Conservation (phyloP, 2,888 invertebrate species). For the Nudaria mundana region DNA sequence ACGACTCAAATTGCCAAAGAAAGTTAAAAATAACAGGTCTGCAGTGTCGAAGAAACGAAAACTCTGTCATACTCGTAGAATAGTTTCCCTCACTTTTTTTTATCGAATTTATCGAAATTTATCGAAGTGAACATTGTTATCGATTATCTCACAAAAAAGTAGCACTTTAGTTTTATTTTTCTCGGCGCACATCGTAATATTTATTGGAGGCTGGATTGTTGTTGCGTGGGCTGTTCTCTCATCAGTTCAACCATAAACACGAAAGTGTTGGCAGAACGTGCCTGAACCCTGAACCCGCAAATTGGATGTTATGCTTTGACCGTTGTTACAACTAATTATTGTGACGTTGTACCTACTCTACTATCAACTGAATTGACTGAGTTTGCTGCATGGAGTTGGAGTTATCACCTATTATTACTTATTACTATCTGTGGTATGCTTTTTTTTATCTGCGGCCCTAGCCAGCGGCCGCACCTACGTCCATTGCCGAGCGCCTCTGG, state of each 20-base stretch:
- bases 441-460: too few species aligned
- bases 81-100: too few species aligned
- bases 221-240: slow-evolving; percentile 15
- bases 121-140: slow-evolving; percentile 8
- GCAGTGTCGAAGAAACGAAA: too few species aligned
- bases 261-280: slow-evolving; percentile 28
- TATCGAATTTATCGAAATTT: too few species aligned
- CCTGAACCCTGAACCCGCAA: slow-evolving; percentile 25
- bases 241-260: slow-evolving; percentile 21
- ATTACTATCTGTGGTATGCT: too few species aligned
- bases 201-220: slow-evolving; percentile 31
- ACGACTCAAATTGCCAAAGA: too few species aligned
- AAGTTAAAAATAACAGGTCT: too few species aligned
- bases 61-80: too few species aligned
- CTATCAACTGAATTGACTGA: neutral
- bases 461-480: too few species aligned
- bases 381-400: neutral
- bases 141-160: slow-evolving; percentile 11
- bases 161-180: slow-evolving; percentile 27
- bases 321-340: slow-evolving; percentile 23
- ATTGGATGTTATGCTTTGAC: slow-evolving; percentile 34
- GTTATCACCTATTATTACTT: too few species aligned
- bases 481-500: too few species aligned
- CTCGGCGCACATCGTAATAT: slow-evolving; percentile 28
- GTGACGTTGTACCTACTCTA: neutral